Evolutionary conservation across 2,113 vertebrate genomes (phyloP), one percentile per base, ranked within the genome.

Genomic region (Oryzias javanicus): DNA sequence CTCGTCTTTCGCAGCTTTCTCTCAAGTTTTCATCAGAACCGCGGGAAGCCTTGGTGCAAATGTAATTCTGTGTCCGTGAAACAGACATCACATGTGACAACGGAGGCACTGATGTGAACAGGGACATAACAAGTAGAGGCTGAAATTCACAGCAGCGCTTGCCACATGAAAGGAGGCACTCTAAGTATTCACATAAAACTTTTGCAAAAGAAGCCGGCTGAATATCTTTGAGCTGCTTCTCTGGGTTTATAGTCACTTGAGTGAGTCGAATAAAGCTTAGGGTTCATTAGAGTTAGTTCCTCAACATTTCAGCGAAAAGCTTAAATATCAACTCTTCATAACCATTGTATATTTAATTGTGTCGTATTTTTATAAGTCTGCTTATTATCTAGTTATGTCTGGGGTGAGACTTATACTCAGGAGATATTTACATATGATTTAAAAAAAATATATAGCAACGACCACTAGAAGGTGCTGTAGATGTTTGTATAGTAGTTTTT

Each of bases 21-120:
- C 76, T 79, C 22, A 42, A 73, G 74, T 86, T 89, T 84, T 83
- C 81, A 86, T 86, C 73, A 79, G 81, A 86, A 75, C 78, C 53
- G 53, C 15, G 49, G 79, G 83, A 82, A 80, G 80, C 70, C 64
- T 48, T 4, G 24, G 64, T 40, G 27, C 56, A 49, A 78, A 86
- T 78, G 67, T 49, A 60, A 76, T 80, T 71, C 70, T 15, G 57
- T 60, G 67, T 78, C 69, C 29, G 25, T 67, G 53, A 86, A 82
- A 76, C 53, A 79, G 82, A 84, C 79, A 78, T 80, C 70, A 75
- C 78, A 69, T 57, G 54, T 60, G 73, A 81, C 82, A 80, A 64
- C 55, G 65, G 67, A 78, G 64, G 64, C 55, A 25, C 55, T 80
- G 86, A 84, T 80, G 64, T 73, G 81, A 53, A 76, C 64, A 20